A percentile compares a stretch with the other conserved stretches of the same genome.
phyloP scores from a whole-genome alignment of 2,888 invertebrate genomes.

The Margaritifera margaritifera region DNA sequence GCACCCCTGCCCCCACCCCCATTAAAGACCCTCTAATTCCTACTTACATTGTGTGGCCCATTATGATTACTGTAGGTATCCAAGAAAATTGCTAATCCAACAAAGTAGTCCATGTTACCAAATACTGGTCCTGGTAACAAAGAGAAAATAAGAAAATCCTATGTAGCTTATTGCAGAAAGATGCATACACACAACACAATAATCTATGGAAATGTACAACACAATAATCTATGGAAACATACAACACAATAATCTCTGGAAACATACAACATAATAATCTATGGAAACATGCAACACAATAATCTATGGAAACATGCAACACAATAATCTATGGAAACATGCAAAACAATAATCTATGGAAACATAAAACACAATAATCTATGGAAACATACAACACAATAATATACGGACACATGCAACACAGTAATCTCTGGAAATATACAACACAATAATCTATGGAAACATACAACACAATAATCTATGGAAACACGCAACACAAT shows the following conservation, averaged over 20 bases:
- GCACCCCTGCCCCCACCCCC: too few relatives aligned
- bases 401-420: too few relatives aligned
- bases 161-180: neutral
- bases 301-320: neutral
- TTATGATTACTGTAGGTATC: conserved; percentile 99
- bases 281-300: neutral
- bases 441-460: too few relatives aligned
- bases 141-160: neutral
- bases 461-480: too few relatives aligned
- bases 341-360: too few relatives aligned
- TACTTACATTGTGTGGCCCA: conserved; percentile 95
- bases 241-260: neutral
- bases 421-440: too few relatives aligned
- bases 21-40: neutral
- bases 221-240: neutral
- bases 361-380: too few relatives aligned
- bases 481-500: too few relatives aligned
- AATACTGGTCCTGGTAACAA: conserved; percentile 86
- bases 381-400: too few relatives aligned
- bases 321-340: too few relatives aligned
- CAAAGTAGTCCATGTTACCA: conserved; percentile 93
- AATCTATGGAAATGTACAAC: neutral
- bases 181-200: neutral
- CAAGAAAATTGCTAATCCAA: conserved; percentile 90
- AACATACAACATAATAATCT: neutral